Base-by-base conservation (phyloP, 2,888 invertebrate genomes). In the Xylota segnis region DNA sequence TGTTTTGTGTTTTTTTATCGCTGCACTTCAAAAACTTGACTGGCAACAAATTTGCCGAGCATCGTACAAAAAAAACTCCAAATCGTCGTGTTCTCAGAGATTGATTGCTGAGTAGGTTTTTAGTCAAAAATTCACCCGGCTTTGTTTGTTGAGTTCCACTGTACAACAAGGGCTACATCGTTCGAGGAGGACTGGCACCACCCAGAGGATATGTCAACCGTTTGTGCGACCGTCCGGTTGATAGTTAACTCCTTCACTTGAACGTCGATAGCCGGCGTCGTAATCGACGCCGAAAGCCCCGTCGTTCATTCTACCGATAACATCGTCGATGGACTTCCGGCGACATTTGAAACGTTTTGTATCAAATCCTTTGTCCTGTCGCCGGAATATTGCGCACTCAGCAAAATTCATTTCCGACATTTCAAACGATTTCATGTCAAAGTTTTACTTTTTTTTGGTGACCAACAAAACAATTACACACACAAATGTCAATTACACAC, bases 321-420 rank as follows among this genome's bases (percentile, higher is more conserved):
- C 70, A 65, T 58, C 56, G 54, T 47, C 75, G 70, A 76, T 76
- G 56, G 59, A 77, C 66, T 77, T 77, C 76, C 83, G 71, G 77
- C 72, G 50, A 34, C 37, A 63, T 72, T 66, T 54, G 54, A 52
- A 66, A 61, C 47, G 34, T 59, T 74, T 45, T 34, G 7, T 66
- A 32, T 14, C 37, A 54, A 23, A 61, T n/a, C 63, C 54, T 56
- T 45, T 66, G 52, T 54, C 43, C 29, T 29, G 14, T 0, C 7
- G 12, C 9, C 18, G 10, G 37, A 45, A 70, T 45, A 18, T 43
- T 16, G 10, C n/a, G 23, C 40, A 61, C 29, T 74, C 61, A 40
- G 65, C 65, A 54, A 58, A 66, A 75, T 66, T 75, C 47, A 66
- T 75, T 75, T 66, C 56, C 66, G 65, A 45, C 23, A 54, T 75